These are phyloP conservation scores for Heloderma charlesbogerti DNA, from an alignment of 2,113 vertebrate species.

Conservation along the genomic window DNA sequence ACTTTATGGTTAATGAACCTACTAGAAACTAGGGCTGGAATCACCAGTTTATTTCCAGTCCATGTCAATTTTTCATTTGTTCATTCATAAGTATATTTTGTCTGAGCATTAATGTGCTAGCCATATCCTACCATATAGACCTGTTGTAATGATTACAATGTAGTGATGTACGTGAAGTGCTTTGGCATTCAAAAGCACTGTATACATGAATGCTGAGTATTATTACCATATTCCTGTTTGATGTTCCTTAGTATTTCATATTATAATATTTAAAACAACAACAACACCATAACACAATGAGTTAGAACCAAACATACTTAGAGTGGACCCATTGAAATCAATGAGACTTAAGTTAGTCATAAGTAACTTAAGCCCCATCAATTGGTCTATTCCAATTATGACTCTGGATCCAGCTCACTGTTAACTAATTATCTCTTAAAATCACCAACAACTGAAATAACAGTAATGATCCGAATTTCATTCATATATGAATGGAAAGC, in stretches of 20 bases:
- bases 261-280: too few relatives aligned
- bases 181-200: too few relatives aligned
- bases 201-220: neutral
- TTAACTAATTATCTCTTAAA: neutral
- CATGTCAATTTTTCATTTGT: neutral
- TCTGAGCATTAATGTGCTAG: too few relatives aligned
- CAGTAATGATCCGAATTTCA: neutral
- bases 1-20: neutral
- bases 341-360: too few relatives aligned
- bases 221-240: neutral
- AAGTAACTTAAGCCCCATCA: too few relatives aligned
- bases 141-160: too few relatives aligned
- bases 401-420: neutral
- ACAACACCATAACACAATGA: too few relatives aligned
- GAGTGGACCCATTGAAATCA: too few relatives aligned
- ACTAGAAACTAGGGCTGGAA: neutral
- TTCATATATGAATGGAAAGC: slow-evolving; percentile 25
- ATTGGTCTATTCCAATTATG: too few relatives aligned
- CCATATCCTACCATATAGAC: too few relatives aligned
- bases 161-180: too few relatives aligned
- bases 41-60: neutral
- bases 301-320: too few relatives aligned
- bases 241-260: neutral
- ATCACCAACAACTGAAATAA: slow-evolving; percentile 18
- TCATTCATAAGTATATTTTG: neutral